Evolutionary conservation across 2,113 vertebrate species (phyloP), one percentile per base, ranked within the genome.

Genomic region (Bufo bufo): DNA sequence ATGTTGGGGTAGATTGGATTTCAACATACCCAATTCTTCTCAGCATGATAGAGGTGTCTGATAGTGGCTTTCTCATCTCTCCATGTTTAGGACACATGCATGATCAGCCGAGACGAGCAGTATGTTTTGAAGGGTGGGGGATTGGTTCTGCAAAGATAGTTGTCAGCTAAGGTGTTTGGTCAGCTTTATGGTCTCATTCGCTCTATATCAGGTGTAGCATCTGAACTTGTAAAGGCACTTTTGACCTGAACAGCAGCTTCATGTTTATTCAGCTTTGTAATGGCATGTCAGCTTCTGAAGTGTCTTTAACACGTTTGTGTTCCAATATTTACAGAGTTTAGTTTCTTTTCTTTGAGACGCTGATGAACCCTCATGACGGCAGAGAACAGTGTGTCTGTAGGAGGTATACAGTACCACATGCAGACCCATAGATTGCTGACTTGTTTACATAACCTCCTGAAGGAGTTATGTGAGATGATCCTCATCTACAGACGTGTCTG

Each of bases 211-310:
- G 69, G 12, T 45, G 69, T 45, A 72, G 43, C 49, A 49, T 74
- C 43, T 74, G 71, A 17, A 43, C 69, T 14, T 47, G 43, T 47
- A 14, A 6, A 47, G 43, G 11, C 75, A 52, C 49, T 47, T 52
- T 52, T 77, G 49, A 77, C 49, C 49, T 52, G 19, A 0, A 52
- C 75, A 77, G 49, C 49, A 52, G 49, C 20, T 61, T 43, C 23
- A 49, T 82, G 80, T 82, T 61, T 63, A 56, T 79, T 23, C 77
- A 79, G 80, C 58, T 82, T 82, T 82, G 43, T 49, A 63, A 47
- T 9, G 58, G 19, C 33, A 82, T 80, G 78, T 79, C 52, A 79
- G 77, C 77, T 33, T 9, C 47, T 63, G 61, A 65, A 65, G 66
- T 82, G 23, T 82, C 59, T 82, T 63, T 47, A 63, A 20, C 56